Base-by-base conservation (phyloP, 2,888 invertebrate species). In the Catonia carolina region DNA sequence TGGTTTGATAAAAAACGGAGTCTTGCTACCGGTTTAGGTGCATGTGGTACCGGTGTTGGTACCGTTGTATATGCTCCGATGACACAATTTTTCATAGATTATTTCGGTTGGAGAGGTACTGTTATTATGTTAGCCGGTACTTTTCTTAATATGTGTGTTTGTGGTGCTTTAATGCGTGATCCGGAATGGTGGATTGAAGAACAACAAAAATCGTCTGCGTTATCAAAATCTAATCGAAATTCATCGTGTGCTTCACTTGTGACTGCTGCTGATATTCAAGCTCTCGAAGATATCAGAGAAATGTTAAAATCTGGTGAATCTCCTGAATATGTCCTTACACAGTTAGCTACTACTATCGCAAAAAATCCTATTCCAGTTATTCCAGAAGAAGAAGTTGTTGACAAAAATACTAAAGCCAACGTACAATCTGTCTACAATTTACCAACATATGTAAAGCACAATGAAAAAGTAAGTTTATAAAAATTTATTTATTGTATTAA, bases 1-100 rank as follows among this genome's bases (percentile, higher is more conserved):
- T 94, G 93, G 85, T 94, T 94, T 72, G 91, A 93, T 67, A 88
- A 88, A 71, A 86, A 85, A 68, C 79, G 92, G 35, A 87, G 87
- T 45, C 78, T 93, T 61, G 93, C 93, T 3, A 89, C 90, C 3
- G 89, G 92, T 2, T 75, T 93, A 55, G 89, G 90, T 1, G 91
- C 91, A 0, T 89, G 90, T 65, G 93, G 93, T 5, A 90, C 90
- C 0, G 92, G 92, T 0, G 47, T 62, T 15, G 61, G 93, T 10
- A 94, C 93, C 0, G 89, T 92, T 67, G 74, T 92, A 1, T 91
- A 90, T 69, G 89, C 92, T 6, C 91, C 91, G 0, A 79, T 92
- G 74, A 90, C 90, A 0, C 85, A 86, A 60, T 86, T 80, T 70
- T 81, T 89, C 58, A 81, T 91, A 37, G 78, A 82, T 58, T 81